Evolutionary conservation across 1,140 invertebrate species (phyloP).

Genomic region (Cherax quadricarinatus): DNA sequence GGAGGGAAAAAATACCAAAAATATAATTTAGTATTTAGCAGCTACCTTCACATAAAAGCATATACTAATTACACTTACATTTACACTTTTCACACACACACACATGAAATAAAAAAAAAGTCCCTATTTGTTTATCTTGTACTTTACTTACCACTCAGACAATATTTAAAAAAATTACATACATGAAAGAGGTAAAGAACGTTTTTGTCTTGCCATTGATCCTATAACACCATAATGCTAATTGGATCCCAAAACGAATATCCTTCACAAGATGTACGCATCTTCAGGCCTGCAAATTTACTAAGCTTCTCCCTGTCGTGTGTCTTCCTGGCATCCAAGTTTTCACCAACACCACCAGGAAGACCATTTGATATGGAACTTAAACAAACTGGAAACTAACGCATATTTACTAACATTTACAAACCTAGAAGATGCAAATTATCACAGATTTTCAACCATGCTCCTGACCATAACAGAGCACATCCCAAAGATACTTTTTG

Average conservation of each 20-base stretch:
- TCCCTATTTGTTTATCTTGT: slow-evolving; percentile 64
- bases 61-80: slow-evolving; percentile 42
- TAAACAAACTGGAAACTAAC: slow-evolving; percentile 37
- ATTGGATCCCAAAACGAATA: slow-evolving; percentile 49
- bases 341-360: background rate
- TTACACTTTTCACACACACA: slow-evolving; percentile 25
- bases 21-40: background rate
- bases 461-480: slow-evolving; percentile 41
- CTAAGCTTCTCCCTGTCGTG: slow-evolving; percentile 28
- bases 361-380: slow-evolving; percentile 4
- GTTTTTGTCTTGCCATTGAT: slow-evolving; percentile 66
- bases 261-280: slow-evolving; percentile 49
- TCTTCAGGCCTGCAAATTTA: slow-evolving; percentile 50
- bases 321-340: background rate
- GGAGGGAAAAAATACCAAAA: background rate
- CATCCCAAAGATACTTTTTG: slow-evolving; percentile 31
- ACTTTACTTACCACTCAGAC: slow-evolving; percentile 67
- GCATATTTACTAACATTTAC: slow-evolving; percentile 48
- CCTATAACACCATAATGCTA: slow-evolving; percentile 61
- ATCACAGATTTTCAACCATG: slow-evolving; percentile 64
- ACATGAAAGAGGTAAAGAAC: slow-evolving; percentile 63
- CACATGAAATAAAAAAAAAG: slow-evolving; percentile 45
- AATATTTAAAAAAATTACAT: slow-evolving; percentile 54
- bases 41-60: slow-evolving; percentile 30
- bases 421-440: slow-evolving; percentile 63